Percentiles rank a stretch among this genome's conserved stretches.
phyloP scores from a whole-genome alignment of 2,888 invertebrate species.

The Ichneumon xanthorius region DNA sequence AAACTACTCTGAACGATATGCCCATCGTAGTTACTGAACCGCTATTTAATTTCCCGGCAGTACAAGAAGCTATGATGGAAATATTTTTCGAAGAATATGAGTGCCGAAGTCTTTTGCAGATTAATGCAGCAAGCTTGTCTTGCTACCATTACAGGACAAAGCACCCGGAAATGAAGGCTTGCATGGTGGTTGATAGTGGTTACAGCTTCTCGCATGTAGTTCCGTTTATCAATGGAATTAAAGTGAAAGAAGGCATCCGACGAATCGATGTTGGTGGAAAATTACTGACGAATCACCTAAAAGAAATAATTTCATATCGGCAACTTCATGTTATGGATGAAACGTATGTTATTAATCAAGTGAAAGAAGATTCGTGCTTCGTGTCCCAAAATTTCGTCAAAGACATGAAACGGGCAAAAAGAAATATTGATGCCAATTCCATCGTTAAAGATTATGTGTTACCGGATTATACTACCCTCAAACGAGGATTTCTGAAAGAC shows the following conservation, averaged over 20 bases:
- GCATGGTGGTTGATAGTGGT: conserved; percentile 96
- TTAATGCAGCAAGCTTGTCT: conserved; percentile 93
- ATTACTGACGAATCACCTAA: conserved; percentile 97
- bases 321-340: conserved; percentile 99
- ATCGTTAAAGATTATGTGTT: conserved; percentile 96
- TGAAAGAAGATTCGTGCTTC: conserved; percentile 98
- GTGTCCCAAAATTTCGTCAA: conserved; percentile 93
- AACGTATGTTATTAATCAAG: conserved; percentile 98
- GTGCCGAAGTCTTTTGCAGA: conserved; percentile 92
- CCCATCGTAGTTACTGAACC: conserved; percentile 97
- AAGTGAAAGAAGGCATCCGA: conserved; percentile 89
- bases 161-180: conserved; percentile 87
- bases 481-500: conserved; percentile 90
- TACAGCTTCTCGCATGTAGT: conserved; percentile 98
- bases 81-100: conserved; percentile 99
- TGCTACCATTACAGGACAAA: conserved; percentile 89
- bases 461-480: conserved; percentile 97
- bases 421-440: conserved; percentile 88
- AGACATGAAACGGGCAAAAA: conserved; percentile 91
- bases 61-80: conserved; percentile 97
- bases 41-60: conserved; percentile 95
- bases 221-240: conserved; percentile 92
- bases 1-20: conserved; percentile 91
- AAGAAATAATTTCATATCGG: conserved; percentile 98
- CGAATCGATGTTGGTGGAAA: conserved; percentile 99